Conservation (phyloP, 2,113 vertebrate genomes). For the Corvus moneduloides region DNA sequence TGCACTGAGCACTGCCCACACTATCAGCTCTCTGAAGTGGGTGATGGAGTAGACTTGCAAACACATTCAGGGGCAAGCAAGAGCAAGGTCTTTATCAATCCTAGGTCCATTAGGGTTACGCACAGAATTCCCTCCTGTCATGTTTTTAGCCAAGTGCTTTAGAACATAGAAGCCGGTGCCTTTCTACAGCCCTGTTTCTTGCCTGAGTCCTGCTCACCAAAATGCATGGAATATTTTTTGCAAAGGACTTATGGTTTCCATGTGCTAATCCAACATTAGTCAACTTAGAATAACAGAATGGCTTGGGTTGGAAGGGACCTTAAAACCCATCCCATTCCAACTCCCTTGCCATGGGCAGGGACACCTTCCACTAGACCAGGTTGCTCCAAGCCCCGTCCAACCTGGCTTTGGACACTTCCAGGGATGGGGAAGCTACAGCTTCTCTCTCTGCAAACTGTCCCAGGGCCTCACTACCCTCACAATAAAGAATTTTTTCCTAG, state of each 20-base stretch:
- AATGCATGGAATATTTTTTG: not conserved
- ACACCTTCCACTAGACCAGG: not conserved
- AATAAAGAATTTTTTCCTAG: not conserved
- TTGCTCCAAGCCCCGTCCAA: rapidly evolving
- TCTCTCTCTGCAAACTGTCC: not conserved
- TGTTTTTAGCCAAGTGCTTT: not conserved
- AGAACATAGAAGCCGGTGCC: not conserved
- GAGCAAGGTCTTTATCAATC: not conserved
- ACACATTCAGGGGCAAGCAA: not conserved
- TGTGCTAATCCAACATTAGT: not conserved
- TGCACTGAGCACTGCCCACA: not conserved
- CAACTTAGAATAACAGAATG: not conserved
- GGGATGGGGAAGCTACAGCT: not conserved
- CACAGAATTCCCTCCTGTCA: not conserved
- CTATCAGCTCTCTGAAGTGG: not conserved
- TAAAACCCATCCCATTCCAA: not conserved
- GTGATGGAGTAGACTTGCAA: not conserved
- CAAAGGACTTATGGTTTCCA: not conserved
- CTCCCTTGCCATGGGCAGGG: not conserved
- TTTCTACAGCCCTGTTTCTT: not conserved
- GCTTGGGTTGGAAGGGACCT: not conserved
- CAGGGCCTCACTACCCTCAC: not conserved
- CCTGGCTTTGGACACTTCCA: not conserved
- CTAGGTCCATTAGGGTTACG: not conserved
- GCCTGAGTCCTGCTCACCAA: not conserved